Percentiles rank a stretch among this genome's conserved stretches.
phyloP scores from a whole-genome alignment of 2,888 invertebrate genomes.

The Drosophila rubida region DNA sequence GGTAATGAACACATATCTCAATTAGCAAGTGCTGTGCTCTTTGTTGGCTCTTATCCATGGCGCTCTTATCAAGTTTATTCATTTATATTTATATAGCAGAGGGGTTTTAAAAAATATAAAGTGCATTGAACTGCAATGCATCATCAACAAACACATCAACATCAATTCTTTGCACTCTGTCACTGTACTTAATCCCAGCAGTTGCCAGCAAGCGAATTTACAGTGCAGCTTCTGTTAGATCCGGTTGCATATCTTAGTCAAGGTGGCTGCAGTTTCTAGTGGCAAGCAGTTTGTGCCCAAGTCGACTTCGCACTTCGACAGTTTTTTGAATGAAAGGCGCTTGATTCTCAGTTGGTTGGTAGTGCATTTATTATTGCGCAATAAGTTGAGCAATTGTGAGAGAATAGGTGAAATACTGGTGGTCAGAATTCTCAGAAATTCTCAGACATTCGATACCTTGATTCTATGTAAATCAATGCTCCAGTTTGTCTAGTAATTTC shows the following conservation, averaged over 20 bases:
- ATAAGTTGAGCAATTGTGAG: constrained; percentile 13
- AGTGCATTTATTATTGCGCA: neutral
- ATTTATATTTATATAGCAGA: too few species aligned
- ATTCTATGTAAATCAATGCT: constrained; percentile 52
- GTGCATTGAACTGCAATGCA: constrained; percentile 23
- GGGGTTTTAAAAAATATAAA: neutral
- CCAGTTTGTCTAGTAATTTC: constrained; percentile 35
- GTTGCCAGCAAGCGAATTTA: neutral
- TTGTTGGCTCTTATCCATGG: constrained; percentile 36
- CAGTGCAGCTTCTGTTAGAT: constrained; percentile 40
- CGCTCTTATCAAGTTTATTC: constrained; percentile 7
- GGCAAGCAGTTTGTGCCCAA: neutral
- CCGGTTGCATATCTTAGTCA: constrained; percentile 48
- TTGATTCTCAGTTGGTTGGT: neutral
- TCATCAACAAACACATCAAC: neutral
- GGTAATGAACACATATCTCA: constrained; percentile 11
- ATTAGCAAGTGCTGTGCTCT: constrained; percentile 29
- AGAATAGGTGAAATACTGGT: neutral
- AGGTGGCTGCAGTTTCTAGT: constrained; percentile 16
- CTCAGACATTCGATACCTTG: constrained; percentile 22
- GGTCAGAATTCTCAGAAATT: neutral
- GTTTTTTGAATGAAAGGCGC: constrained; percentile 2
- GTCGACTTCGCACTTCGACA: neutral
- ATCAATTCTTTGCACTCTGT: neutral
- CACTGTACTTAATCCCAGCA: neutral